Percentiles rank a stretch among this genome's conserved stretches.
phyloP scores from a whole-genome alignment of 2,888 invertebrate species.

The Campopleginae sp. region DNA sequence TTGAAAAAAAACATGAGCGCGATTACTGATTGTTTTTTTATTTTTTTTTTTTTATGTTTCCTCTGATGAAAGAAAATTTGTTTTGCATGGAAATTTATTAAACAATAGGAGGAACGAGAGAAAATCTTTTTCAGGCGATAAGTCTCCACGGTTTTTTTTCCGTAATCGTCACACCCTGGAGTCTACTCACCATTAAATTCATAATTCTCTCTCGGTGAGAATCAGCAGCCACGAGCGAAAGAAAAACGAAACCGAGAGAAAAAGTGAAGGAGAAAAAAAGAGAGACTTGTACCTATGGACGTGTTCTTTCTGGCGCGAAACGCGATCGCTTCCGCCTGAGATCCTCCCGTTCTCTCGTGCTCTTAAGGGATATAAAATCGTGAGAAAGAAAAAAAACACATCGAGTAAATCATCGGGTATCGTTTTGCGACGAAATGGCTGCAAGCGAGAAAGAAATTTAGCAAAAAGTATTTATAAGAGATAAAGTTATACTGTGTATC shows the following conservation, averaged over 20 bases:
- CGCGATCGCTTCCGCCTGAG: slow-evolving; percentile 45
- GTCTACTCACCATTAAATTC: slow-evolving; percentile 37
- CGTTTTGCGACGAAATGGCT: slow-evolving; percentile 3
- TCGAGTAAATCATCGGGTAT: slow-evolving; percentile 26
- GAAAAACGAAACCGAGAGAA: slow-evolving; percentile 18
- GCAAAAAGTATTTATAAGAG: slow-evolving; percentile 40
- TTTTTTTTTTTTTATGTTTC: not conserved
- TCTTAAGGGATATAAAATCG: slow-evolving; percentile 20
- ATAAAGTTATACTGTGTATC: slow-evolving; percentile 1
- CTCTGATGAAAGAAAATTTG: not conserved
- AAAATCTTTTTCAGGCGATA: slow-evolving; percentile 4
- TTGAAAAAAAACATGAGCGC: not conserved
- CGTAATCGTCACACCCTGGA: slow-evolving; percentile 1
- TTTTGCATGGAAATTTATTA: not conserved
- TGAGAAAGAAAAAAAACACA: slow-evolving; percentile 11
- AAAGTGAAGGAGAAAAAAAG: not conserved
- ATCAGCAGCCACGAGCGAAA: slow-evolving; percentile 22
- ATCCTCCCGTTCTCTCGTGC: slow-evolving; percentile 30
- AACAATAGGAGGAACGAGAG: not conserved
- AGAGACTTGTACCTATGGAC: slow-evolving; percentile 6
- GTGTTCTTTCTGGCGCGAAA: slow-evolving; percentile 38
- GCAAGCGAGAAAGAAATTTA: not conserved
- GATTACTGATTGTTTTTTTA: not conserved
- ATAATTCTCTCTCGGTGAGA: slow-evolving; percentile 27
- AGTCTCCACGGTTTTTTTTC: not conserved